A percentile compares a stretch with the other conserved stretches of the same genome.
These are phyloP conservation scores for Hemiprocne comata DNA, from an alignment of 2,113 vertebrate species.

Conservation along the genomic window DNA sequence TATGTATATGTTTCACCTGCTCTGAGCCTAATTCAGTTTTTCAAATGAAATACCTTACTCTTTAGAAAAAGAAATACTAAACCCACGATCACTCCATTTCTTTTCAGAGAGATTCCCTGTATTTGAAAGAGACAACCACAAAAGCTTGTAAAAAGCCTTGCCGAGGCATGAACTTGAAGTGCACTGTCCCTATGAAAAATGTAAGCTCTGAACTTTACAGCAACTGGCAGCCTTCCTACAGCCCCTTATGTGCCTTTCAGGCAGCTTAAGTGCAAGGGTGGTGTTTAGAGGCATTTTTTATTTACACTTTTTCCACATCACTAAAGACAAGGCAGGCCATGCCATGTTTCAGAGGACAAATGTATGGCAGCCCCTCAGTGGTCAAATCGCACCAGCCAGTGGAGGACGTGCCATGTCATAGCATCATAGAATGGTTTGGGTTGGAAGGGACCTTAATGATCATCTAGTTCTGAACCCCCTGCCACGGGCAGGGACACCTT, in stretches of 20 bases:
- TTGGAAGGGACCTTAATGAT: too few species aligned
- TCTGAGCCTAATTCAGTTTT: neutral
- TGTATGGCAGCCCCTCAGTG: fast-evolving
- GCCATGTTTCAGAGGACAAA: neutral
- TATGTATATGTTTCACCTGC: neutral
- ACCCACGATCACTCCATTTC: neutral
- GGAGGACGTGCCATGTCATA: too few species aligned
- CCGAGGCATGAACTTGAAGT: neutral
- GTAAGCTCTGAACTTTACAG: neutral
- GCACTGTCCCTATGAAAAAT: neutral
- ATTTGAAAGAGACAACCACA: neutral
- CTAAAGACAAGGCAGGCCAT: neutral
- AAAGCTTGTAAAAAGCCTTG: neutral
- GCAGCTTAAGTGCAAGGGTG: neutral
- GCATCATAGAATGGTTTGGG: too few species aligned
- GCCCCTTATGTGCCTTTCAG: neutral
- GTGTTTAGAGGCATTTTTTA: neutral
- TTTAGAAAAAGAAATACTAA: neutral
- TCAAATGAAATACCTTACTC: neutral
- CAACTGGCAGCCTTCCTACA: neutral
- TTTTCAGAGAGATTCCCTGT: neutral
- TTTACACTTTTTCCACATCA: neutral
- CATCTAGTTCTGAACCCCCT: too few species aligned
- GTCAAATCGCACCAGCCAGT: fast-evolving
- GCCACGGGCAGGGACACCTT: too few species aligned